phyloP scores from a whole-genome alignment of 2,888 invertebrate genomes.

The Apotomis capreana region DNA sequence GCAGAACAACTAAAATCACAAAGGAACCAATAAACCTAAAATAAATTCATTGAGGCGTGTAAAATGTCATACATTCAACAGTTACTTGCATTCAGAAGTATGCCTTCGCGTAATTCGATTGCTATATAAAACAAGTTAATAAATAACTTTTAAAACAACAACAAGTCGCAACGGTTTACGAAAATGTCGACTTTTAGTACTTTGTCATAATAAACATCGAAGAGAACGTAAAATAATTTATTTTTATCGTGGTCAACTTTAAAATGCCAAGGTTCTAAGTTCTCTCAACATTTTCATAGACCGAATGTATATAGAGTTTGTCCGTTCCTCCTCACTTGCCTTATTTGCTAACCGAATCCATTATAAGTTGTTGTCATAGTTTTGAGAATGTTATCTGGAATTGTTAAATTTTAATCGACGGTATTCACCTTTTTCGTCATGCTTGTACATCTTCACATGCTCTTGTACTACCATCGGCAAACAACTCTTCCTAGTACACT shows the following conservation, averaged over 20 bases:
- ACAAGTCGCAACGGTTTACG: slow-evolving; percentile 49
- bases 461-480: no score
- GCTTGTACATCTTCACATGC: neutral
- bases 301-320: neutral
- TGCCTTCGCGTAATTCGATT: slow-evolving; percentile 62
- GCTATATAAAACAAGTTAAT: slow-evolving; percentile 52
- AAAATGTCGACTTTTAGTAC: neutral
- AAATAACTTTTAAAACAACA: slow-evolving; percentile 63
- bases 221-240: neutral
- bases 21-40: slow-evolving; percentile 53
- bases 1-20: slow-evolving; percentile 46
- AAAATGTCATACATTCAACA: slow-evolving; percentile 54
- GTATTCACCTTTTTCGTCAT: neutral
- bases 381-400: no score
- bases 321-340: neutral
- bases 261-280: neutral
- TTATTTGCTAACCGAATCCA: neutral
- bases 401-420: no score
- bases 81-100: slow-evolving; percentile 52
- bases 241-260: neutral
- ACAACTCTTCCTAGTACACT: neutral
- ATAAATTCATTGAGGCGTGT: slow-evolving; percentile 56
- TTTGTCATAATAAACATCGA: neutral
- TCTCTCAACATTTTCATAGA: neutral
- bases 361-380: no score